Base-by-base conservation (phyloP, 35 echinoderm and acorn worm genomes). In the Lytechinus variegatus region DNA sequence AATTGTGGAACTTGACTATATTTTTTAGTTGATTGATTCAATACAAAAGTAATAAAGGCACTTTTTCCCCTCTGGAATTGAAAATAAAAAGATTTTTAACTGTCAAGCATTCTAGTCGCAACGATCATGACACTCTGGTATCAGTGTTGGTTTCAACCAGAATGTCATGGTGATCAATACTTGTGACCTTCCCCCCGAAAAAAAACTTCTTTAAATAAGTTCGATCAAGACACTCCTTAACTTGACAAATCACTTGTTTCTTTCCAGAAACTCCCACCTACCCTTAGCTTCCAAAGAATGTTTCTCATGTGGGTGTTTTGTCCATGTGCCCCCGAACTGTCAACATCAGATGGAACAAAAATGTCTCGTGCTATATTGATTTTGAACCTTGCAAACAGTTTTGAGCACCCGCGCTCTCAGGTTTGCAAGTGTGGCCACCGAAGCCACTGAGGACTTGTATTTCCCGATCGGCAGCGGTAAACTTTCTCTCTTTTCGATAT, bases 401-500 rank as follows among this genome's bases (percentile, higher is more conserved):
- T 79, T 79, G 66, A 79, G 66, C 66, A 79, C 16, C 66, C 4
- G 66, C 19, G 66, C 66, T 79, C 66, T 79, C 66, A 79, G 66
- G 66, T 79, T 79, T 79, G 66, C 16, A 19, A 79, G 66, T 79
- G 66, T 79, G 66, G 66, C 66, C 66, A 79, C 66, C 66, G 66
- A 19, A 19, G 66, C 66, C 66, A 24, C 16, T 6, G 66, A 79
- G 66, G 16, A 79, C 66, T 79, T 79, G 66, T 24, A n/a, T 79
- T 79, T 79, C 66, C 16, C 66, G 66, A 58, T 79, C 66, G 66
- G 66, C 66, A 79, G 66, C 66, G 66, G 66, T 79, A 79, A 79
- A 79, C 66, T 79, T 79, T 79, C 66, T 79, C 21, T 79, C 66
- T 79, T 79, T 79, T 79, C 66, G 16, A 8, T 24, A 24, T 16